Conservation (phyloP, 1,140 invertebrate species). For the Yoshiicerus persimilis region DNA sequence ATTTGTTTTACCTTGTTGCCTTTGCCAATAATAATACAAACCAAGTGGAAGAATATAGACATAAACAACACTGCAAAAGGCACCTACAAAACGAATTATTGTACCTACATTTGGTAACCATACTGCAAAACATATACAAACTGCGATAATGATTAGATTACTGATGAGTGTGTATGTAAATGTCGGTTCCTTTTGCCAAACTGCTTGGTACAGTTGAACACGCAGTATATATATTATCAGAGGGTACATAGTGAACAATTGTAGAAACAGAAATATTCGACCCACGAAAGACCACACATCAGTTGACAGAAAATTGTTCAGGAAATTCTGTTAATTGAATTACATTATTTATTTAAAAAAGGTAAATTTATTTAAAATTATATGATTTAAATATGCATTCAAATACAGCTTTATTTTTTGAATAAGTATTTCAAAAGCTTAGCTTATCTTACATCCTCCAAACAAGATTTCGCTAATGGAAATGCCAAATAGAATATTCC, state of each 20-base stretch:
- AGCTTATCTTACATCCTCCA: constrained; percentile 92
- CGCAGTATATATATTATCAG: constrained; percentile 81
- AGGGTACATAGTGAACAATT: constrained; percentile 85
- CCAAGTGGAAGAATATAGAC: constrained; percentile 79
- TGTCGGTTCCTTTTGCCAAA: constrained; percentile 48
- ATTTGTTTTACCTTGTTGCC: constrained; percentile 63
- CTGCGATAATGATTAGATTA: constrained; percentile 54
- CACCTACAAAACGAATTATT: constrained; percentile 84
- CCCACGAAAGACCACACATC: constrained; percentile 78
- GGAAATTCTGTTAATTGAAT: constrained; percentile 74
- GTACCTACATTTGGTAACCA: constrained; percentile 83
- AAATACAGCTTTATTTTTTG: too few relatives aligned
- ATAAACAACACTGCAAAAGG: constrained; percentile 80
- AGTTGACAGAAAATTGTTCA: constrained; percentile 82
- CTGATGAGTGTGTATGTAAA: constrained; percentile 55
- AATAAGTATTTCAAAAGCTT: background rate
- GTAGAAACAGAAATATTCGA: constrained; percentile 80
- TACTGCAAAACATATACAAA: constrained; percentile 81
- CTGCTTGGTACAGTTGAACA: constrained; percentile 66
- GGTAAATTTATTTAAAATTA: too few relatives aligned
- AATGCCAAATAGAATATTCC: constrained; percentile 79
- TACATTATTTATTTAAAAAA: background rate
- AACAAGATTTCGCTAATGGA: constrained; percentile 79
- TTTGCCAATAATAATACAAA: constrained; percentile 69
- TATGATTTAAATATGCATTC: too few relatives aligned